These are phyloP conservation scores for Augochlorella aurata DNA, from an alignment of 2,888 invertebrate genomes.

Conservation along the genomic window DNA sequence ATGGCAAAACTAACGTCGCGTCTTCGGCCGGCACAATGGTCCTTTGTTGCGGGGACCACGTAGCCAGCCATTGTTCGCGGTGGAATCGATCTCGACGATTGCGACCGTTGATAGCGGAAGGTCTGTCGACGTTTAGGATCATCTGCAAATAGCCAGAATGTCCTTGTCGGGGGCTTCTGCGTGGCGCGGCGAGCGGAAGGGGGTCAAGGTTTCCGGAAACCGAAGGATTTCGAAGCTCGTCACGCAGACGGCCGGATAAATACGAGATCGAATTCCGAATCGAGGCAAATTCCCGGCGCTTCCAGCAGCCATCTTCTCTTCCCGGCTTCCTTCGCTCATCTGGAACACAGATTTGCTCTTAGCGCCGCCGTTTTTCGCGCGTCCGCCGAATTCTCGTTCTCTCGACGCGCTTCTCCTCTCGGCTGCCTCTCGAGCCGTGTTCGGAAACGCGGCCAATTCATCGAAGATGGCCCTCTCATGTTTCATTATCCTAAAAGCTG, in stretches of 20 bases:
- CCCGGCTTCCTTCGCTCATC: neutral
- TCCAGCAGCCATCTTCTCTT: neutral
- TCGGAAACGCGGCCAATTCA: conserved; percentile 33
- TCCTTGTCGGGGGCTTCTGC: neutral
- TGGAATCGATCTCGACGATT: conserved; percentile 28
- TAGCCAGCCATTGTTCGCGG: conserved; percentile 23
- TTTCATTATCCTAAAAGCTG: conserved; percentile 51
- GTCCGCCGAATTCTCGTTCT: conserved; percentile 3
- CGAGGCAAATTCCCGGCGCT: neutral
- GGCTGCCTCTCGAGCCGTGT: neutral
- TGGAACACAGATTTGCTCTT: conserved; percentile 14
- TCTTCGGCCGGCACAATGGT: conserved; percentile 24
- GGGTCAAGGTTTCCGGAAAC: neutral
- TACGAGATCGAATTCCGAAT: neutral
- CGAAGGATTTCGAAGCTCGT: neutral
- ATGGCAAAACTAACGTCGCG: conserved; percentile 42
- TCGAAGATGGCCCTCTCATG: conserved; percentile 32
- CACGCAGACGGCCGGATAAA: neutral
- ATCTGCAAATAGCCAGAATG: conserved; percentile 11
- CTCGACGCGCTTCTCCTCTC: neutral
- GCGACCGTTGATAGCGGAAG: conserved; percentile 1
- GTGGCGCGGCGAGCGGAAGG: neutral
- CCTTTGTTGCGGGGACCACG: conserved; percentile 20
- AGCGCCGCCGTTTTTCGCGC: conserved; percentile 6
- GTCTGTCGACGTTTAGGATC: conserved; percentile 23